A percentile compares a stretch with the other conserved stretches of the same genome.
Conservation (phyloP, 1,140 invertebrate genomes). For the Drosophila melanogaster region DNA sequence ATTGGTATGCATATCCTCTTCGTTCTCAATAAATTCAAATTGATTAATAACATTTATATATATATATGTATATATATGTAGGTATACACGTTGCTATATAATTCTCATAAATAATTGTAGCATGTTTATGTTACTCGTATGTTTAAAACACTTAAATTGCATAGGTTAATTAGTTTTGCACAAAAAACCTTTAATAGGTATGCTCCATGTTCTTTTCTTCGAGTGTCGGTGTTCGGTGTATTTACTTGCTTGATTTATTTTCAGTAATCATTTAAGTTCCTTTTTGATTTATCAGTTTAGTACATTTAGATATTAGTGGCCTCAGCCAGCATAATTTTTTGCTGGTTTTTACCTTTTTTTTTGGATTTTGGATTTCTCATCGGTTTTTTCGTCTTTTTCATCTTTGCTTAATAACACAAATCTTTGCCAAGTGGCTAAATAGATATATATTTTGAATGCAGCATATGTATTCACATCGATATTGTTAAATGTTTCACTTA, state of each 20-base stretch:
- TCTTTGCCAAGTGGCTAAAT: slow-evolving; percentile 67
- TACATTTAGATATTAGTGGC: slow-evolving; percentile 66
- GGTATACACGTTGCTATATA: slow-evolving; percentile 45
- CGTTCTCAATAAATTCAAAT: slow-evolving; percentile 34
- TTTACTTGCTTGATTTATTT: slow-evolving; percentile 18
- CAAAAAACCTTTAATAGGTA: slow-evolving; percentile 83
- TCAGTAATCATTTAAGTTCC: slow-evolving; percentile 30
- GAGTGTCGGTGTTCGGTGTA: slow-evolving; percentile 35
- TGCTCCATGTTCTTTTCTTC: slow-evolving; percentile 58
- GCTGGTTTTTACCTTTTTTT: slow-evolving; percentile 76
- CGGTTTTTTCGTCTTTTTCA: slow-evolving; percentile 33
- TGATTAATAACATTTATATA: slow-evolving; percentile 63
- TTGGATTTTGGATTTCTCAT: slow-evolving; percentile 39
- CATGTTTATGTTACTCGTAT: slow-evolving; percentile 45
- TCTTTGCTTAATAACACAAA: slow-evolving; percentile 61
- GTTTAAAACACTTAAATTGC: slow-evolving; percentile 68
- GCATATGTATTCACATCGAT: slow-evolving; percentile 71
- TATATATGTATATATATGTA: slow-evolving; percentile 42
- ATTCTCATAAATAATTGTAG: slow-evolving; percentile 55
- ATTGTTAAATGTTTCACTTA: slow-evolving; percentile 61
- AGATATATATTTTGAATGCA: slow-evolving; percentile 38
- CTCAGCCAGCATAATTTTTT: slow-evolving; percentile 81
- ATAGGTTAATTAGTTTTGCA: slow-evolving; percentile 65
- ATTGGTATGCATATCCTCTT: slow-evolving; percentile 35
- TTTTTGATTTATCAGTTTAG: slow-evolving; percentile 28